Evolutionary conservation across 1,140 invertebrate genomes (phyloP), one percentile per base, ranked within the genome.

Genomic region (Dufourea novaeangliae): DNA sequence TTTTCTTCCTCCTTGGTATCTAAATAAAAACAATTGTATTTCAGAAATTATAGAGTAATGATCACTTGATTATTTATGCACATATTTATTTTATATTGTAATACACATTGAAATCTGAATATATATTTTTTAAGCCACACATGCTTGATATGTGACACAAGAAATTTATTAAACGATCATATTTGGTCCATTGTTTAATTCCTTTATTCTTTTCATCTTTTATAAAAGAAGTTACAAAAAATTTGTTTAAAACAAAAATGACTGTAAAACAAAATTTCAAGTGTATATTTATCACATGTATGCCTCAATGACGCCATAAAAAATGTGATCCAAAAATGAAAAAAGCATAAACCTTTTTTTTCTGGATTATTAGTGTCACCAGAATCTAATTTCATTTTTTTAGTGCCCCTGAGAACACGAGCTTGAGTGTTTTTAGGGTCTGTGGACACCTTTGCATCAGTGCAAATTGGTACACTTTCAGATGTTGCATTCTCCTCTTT

Each of bases 1-100:
- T 82, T 74, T 27, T 92, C 91, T 32, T 92, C 92, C 52, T 92
- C 92, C 75, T 92, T 93, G n/a, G 70, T 54, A 62, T 93, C 92
- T 93, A 68, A 25, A 86, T 93, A 68, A 25, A 86, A 46, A 32
- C 8, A 76, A 52, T 54, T 71, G 37, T 56, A 41, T 20, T 20
- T n/a, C 1, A 57, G 14, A 6, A 29, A 0, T 5, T 56, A 56
- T 4, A 56, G 25, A 61, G 34, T 61, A 37, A n/a, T 61, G 12
- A 5, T n/a, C 17, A n/a, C 17, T 46, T 46, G 17, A 0, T 20
- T 5, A 46, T 5, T 20, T 20, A 5, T n/a, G 7, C 17, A 46
- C 17, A 20, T 46, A n/a, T 3, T 46, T 46, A 46, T 46, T 5
- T 46, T 46, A 6, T n/a, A 46, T 5, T 20, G 1, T 20, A 46